Evolutionary conservation across 2,888 invertebrate genomes (phyloP).

Genomic region (Toxonevra muliebris): DNA sequence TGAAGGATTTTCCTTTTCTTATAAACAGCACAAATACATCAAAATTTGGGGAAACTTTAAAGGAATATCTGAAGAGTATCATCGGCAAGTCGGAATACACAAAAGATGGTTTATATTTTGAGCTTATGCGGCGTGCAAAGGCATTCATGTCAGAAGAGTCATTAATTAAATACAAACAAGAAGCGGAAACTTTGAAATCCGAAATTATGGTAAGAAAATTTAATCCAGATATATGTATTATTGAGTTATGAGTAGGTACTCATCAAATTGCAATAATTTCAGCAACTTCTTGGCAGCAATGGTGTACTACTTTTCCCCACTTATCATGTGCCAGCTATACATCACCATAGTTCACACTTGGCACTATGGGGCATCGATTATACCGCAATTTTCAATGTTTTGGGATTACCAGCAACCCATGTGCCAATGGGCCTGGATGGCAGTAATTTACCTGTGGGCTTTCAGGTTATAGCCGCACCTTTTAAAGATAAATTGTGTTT

Average conservation of each 20-base stretch:
- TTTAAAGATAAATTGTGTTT: slow-evolving; percentile 83
- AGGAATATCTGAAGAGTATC: slow-evolving; percentile 39
- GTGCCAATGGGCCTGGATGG: slow-evolving; percentile 74
- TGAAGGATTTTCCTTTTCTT: slow-evolving; percentile 43
- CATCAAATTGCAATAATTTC: no score
- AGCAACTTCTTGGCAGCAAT: slow-evolving; percentile 70
- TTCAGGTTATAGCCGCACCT: slow-evolving; percentile 81
- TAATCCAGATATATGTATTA: no score
- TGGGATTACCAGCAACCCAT: slow-evolving; percentile 79
- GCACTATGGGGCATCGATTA: slow-evolving; percentile 50
- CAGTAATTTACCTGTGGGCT: slow-evolving; percentile 75
- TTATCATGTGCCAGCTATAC: slow-evolving; percentile 73
- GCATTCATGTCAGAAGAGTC: slow-evolving; percentile 48
- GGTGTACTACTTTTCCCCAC: slow-evolving; percentile 81
- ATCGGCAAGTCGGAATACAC: slow-evolving; percentile 48
- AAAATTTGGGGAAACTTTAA: slow-evolving; percentile 16
- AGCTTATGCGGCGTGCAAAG: slow-evolving; percentile 49
- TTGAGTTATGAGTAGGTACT: no score
- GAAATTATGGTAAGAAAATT: slow-evolving; percentile 40
- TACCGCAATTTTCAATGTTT: slow-evolving; percentile 63
- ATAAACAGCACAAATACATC: slow-evolving; percentile 16
- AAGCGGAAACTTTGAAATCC: slow-evolving; percentile 31
- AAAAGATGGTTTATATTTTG: slow-evolving; percentile 52
- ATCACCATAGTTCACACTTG: slow-evolving; percentile 68
- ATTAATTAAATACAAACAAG: slow-evolving; percentile 42